Evolutionary conservation across 1,140 invertebrate species (phyloP).

Genomic region (Geopemphigus sp.): DNA sequence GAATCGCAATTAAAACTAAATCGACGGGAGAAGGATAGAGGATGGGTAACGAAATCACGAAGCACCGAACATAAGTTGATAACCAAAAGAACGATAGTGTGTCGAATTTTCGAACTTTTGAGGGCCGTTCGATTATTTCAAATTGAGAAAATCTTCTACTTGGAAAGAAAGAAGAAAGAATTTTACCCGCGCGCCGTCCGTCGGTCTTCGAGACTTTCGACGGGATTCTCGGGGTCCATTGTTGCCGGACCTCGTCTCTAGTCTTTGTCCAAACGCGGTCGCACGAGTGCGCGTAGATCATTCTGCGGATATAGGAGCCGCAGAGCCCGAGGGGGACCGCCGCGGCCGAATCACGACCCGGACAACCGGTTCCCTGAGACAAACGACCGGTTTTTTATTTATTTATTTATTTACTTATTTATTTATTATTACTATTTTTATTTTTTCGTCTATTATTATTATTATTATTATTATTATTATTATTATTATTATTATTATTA

Average conservation of each 20-base stretch:
- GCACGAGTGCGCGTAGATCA: not conserved
- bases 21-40: too few species aligned
- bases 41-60: too few species aligned
- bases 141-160: too few species aligned
- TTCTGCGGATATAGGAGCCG: not conserved
- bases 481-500: not conserved
- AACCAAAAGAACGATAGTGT: too few species aligned
- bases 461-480: conserved; percentile 23
- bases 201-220: not conserved
- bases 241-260: not conserved
- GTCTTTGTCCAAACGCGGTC: conserved; percentile 16
- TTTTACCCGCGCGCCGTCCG: too few species aligned
- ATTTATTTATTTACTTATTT: not conserved
- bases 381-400: conserved; percentile 35
- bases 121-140: too few species aligned
- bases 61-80: too few species aligned
- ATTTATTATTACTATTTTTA: conserved; percentile 20
- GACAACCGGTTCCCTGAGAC: conserved; percentile 38
- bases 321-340: conserved; percentile 3
- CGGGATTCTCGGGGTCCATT: conserved; percentile 18
- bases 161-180: too few species aligned
- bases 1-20: too few species aligned
- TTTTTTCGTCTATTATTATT: conserved; percentile 25
- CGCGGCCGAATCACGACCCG: conserved; percentile 28
- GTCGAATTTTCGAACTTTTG: too few species aligned